Conservation (phyloP, 2,113 vertebrate genomes). For the Tyrannus savana region DNA sequence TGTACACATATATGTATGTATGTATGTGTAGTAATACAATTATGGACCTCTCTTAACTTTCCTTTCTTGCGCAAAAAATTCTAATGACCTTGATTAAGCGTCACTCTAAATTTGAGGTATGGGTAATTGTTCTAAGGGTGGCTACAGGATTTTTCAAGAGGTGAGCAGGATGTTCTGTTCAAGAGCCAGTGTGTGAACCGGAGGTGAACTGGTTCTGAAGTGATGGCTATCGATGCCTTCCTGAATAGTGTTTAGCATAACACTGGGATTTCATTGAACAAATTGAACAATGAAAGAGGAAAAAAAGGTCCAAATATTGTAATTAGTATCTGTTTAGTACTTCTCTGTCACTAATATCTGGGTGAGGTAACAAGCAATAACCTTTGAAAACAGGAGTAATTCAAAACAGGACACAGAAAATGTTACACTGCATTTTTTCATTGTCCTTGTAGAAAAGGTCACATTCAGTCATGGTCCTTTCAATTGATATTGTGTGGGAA, state of each 20-base stretch:
- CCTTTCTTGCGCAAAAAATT: not conserved
- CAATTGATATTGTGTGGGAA: not conserved
- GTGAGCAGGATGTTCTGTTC: not conserved
- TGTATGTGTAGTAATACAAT: not conserved
- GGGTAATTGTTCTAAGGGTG: not conserved
- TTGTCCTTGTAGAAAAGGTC: not conserved
- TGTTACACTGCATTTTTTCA: not conserved
- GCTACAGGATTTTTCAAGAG: not conserved
- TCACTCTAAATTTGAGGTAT: not conserved
- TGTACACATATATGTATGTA: not conserved
- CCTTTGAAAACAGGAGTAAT: not conserved
- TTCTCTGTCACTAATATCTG: not conserved
- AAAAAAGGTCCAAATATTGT: not conserved
- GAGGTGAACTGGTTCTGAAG: not conserved
- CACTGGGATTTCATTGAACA: not conserved
- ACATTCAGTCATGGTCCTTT: not conserved
- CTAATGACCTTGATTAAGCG: constrained; percentile 17
- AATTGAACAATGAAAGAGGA: not conserved
- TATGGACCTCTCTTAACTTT: constrained; percentile 20
- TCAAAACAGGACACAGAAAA: not conserved
- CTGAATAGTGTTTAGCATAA: not conserved
- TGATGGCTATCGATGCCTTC: not conserved
- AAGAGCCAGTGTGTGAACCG: not conserved
- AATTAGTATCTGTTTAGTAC: not conserved
- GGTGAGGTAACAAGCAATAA: not conserved